A percentile compares a stretch with the other conserved stretches of the same genome.
Conservation (phyloP, 1,140 invertebrate species). For the Drosophila prosaltans region DNA sequence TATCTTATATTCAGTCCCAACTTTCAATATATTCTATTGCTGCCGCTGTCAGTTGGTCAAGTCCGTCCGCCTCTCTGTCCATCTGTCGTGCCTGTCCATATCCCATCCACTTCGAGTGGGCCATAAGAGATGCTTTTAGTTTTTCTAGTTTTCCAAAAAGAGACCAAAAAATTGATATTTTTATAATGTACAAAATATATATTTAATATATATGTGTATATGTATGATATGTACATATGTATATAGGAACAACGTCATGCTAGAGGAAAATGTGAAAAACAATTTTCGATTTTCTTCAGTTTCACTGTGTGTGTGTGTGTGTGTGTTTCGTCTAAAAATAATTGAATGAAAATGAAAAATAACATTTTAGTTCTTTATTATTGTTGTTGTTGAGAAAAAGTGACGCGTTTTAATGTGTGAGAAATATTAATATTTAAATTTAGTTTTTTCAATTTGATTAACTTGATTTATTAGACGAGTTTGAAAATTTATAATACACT, state of each 20-base stretch:
- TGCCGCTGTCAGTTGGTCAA: constrained; percentile 28
- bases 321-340: constrained; percentile 16
- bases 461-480: constrained; percentile 23
- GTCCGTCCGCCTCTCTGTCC: constrained; percentile 25
- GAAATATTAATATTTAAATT: constrained; percentile 43
- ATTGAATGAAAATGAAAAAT: constrained; percentile 9
- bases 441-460: constrained; percentile 25
- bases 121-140: constrained; percentile 56
- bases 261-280: constrained; percentile 7
- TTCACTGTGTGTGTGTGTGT: background rate
- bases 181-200: constrained; percentile 35
- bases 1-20: constrained; percentile 32
- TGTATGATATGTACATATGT: background rate
- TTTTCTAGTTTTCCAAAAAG: constrained; percentile 49
- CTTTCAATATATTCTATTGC: constrained; percentile 7
- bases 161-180: constrained; percentile 27
- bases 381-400: constrained; percentile 33
- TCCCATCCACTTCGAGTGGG: background rate
- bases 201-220: background rate
- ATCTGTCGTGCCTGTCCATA: background rate
- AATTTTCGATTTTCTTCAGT: constrained; percentile 10
- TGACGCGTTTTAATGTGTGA: constrained; percentile 76
- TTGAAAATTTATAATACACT: constrained; percentile 39
- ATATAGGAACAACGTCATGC: constrained; percentile 8
- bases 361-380: constrained; percentile 8